Base-by-base conservation (phyloP, 2,113 vertebrate species). In the Hystrix brachyura region DNA sequence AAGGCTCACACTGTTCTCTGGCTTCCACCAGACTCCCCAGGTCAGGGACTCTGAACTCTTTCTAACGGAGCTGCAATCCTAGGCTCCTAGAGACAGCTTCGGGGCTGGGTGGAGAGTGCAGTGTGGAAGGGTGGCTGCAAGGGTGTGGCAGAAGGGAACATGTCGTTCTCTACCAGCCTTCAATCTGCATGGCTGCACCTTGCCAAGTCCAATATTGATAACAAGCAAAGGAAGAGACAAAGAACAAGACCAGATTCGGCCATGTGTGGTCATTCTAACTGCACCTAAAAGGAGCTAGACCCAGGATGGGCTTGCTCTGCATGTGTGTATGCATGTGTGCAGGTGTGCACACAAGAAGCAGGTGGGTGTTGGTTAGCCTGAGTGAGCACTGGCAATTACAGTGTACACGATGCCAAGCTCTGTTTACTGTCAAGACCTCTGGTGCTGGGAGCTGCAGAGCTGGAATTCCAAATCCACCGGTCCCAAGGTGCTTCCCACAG, bases 131-230 rank as follows among this genome's bases (percentile, higher is more conserved):
- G 87, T 87, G 21, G n/a, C n/a, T 46, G 80, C 55, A 80, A 94
- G 79, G 84, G 91, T 93, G 76, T 91, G 85, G 62, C 59, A 97
- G 91, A 96, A 88, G 95, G 4, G 1, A 97, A 96, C 82, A 78
- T 4, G 0, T 91, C 46, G 76, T 55, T 81, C 51, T 88, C 96
- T 72, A 15, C 38, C 93, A 96, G 88, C n/a, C n/a, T 94, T 98
- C 88, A 69, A 92, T 81, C 97, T 87, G 51, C 86, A 78, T 88
- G 82, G 64, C 69, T 57, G 60, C 18, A 57, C 87, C 82, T 95
- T 97, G 97, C 98, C 98, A 98, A 98, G 97, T 95, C 87, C 79
- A 95, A 78, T 78, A 94, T 82, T 98, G 98, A 97, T 96, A 97
- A 74, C 95, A 90, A 59, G 69, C 92, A 55, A 60, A 84, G 0